Base-by-base conservation (phyloP, 1,140 invertebrate species). In the Eriocheir sinensis region DNA sequence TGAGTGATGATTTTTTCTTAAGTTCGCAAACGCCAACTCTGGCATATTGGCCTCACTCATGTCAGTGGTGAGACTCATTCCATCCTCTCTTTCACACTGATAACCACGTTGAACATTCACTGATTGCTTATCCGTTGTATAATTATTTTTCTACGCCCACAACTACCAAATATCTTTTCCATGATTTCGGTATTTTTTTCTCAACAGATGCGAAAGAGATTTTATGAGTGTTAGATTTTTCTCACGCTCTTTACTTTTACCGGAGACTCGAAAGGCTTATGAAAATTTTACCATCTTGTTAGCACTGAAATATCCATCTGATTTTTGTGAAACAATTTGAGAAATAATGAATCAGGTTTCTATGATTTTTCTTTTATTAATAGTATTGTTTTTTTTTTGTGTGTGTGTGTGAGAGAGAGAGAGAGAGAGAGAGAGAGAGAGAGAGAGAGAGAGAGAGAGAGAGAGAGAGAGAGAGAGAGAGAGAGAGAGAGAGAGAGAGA, bases 401-500 rank as follows among this genome's bases (percentile, higher is more conserved):
- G 60, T 72, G 30, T 4, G 36, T 27, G 88, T 27, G 17, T 2
- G 40, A 30, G 41, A 89, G 38, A 30, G 88, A 89, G 41, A 48
- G 30, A n/a, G 86, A 89, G 40, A 89, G 40, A 40, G n/a, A 41
- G 86, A 41, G 40, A 40, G n/a, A 40, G 40, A 36, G 40, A 40
- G 40, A n/a, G 1, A 41, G n/a, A 48, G 88, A 79, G n/a, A 91
- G 38, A 60, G 48, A 38, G 32, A 15, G 44, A 32, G 89, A 12
- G 48, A 34, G 48, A 60, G 53, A 34, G 40, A 79, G 48, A 79
- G 60, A 36, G 48, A 40, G 53, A n/a, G 53, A 72, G 89, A 27
- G 40, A 79, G 53, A 2, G 89, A 60, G 15, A 36, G 80, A n/a
- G n/a, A 36, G 86, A 40, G 86, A 40, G 38, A 89, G 86, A 89